Evolutionary conservation across 2,113 vertebrate genomes (phyloP).

Genomic region (Tyrannus savana): DNA sequence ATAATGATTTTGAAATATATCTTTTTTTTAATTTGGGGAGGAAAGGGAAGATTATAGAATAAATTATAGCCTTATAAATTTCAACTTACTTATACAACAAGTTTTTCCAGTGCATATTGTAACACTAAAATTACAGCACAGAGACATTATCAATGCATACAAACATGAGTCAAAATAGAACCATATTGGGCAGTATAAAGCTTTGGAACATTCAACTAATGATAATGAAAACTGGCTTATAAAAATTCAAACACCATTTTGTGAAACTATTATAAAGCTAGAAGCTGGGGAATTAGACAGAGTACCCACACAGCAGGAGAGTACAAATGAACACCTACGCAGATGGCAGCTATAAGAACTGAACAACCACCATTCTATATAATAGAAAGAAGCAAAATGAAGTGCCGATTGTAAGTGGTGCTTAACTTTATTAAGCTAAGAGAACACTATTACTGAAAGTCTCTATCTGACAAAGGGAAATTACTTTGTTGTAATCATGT

Average conservation of each 20-base stretch:
- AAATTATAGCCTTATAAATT: slow-evolving; percentile 58
- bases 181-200: slow-evolving; percentile 64
- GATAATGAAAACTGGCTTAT: slow-evolving; percentile 68
- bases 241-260: slow-evolving; percentile 72
- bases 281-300: slow-evolving; percentile 65
- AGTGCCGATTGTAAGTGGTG: slow-evolving; percentile 70
- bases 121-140: slow-evolving; percentile 55
- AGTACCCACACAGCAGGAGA: slow-evolving; percentile 68
- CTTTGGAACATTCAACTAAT: slow-evolving; percentile 67
- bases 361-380: slow-evolving; percentile 59
- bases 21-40: slow-evolving; percentile 35
- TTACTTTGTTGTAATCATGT: slow-evolving; percentile 74
- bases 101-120: slow-evolving; percentile 60
- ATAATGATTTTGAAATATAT: slow-evolving; percentile 43
- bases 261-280: slow-evolving; percentile 66
- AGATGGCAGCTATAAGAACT: slow-evolving; percentile 70
- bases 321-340: slow-evolving; percentile 69
- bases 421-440: slow-evolving; percentile 77
- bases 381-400: slow-evolving; percentile 72
- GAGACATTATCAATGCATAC: slow-evolving; percentile 54
- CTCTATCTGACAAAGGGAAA: slow-evolving; percentile 74
- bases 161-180: slow-evolving; percentile 69
- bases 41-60: slow-evolving; percentile 26
- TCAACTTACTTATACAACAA: slow-evolving; percentile 32
- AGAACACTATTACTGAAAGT: slow-evolving; percentile 69